Base-by-base conservation (phyloP, 2,113 vertebrate genomes). In the Puffinus mauretanicus region DNA sequence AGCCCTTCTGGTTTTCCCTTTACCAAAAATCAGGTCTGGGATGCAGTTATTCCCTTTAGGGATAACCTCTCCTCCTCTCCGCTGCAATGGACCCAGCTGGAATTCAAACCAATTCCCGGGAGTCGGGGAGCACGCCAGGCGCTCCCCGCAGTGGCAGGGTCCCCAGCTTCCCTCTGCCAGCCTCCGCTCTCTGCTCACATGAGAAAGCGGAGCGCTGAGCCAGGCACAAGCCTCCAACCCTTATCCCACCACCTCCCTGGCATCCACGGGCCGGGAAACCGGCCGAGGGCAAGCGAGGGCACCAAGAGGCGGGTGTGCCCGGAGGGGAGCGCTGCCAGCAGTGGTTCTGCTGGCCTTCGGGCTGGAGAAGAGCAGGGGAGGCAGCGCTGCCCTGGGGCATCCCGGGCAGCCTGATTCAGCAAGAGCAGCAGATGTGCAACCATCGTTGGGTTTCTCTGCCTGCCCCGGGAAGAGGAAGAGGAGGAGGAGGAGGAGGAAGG, bases 361-460 rank as follows among this genome's bases (percentile, higher is more conserved):
- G 75, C 47, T 82, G 90, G 40, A 29, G 86, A 38, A 44, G 69
- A 34, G 38, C 61, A 17, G 69, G 61, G 64, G 34, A n/a, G 62
- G 73, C 34, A 44, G 76, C 3, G 3, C 9, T 25, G 73, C 62
- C 67, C 58, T 0, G 1, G 58, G 91, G 17, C 60, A 73, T 12
- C 93, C 82, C 91, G 5, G 40, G 7, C 78, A 76, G 92, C 79
- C 75, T 34, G n/a, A 82, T 64, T 52, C 86, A 86, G 91, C 85
- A 82, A 60, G 42, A 44, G 57, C 87, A 90, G 92, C 90, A 93
- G 83, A 95, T 73, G 70, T 32, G 73, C 90, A 67, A 52, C 34
- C 90, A 87, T 52, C 81, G 32, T 60, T 3, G 3, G 51, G 13
- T 76, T 94, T 42, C 73, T 84, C 73, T 82, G 90, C 70, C 61